Base-by-base conservation (phyloP, 2,888 invertebrate genomes). In the Pegoplata infirma region DNA sequence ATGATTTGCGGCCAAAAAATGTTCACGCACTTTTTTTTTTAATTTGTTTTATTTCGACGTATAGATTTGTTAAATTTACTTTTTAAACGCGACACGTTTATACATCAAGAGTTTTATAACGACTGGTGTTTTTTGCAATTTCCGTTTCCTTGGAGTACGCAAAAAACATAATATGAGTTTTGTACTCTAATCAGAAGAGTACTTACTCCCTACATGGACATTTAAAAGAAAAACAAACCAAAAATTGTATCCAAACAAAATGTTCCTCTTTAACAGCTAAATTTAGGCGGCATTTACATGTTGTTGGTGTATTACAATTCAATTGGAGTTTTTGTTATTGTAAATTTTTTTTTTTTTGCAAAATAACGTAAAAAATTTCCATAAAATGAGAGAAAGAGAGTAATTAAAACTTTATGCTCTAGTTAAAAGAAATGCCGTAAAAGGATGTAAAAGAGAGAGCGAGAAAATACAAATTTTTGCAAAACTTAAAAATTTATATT, bases 21-120 rank as follows among this genome's bases (percentile, higher is more conserved):
- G 2, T 40, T 40, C 36, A 40, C 36, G 36, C 36, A 40, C 12
- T 40, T 40, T 40, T 40, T 40, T 40, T 2, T 40, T n/a, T 40
- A n/a, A 4, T 40, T 40, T 40, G 3, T n/a, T 32, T 32, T 10
- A 32, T 32, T 10, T 32, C 32, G 32, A 32, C 32, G 32, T 32
- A 32, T 40, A n/a, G n/a, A n/a, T 40, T 40, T 40, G 32, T 23
- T 58, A 16, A 53, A 23, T 16, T 14, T 19, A 44, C 69, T 69
- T 73, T 78, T 61, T 68, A 74, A 84, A 83, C 84, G 85, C 84
- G 84, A 85, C 86, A 86, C 87, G 88, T 86, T 88, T 84, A 85
- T 87, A 86, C 88, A 85, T 82, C 88, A 85, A 88, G 88, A 87
- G 88, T 88, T 88, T 87, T 87, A 86, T 86, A 87, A 86, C 87